phyloP scores from a whole-genome alignment of 2,888 invertebrate species.

The Bombylius discolor region DNA sequence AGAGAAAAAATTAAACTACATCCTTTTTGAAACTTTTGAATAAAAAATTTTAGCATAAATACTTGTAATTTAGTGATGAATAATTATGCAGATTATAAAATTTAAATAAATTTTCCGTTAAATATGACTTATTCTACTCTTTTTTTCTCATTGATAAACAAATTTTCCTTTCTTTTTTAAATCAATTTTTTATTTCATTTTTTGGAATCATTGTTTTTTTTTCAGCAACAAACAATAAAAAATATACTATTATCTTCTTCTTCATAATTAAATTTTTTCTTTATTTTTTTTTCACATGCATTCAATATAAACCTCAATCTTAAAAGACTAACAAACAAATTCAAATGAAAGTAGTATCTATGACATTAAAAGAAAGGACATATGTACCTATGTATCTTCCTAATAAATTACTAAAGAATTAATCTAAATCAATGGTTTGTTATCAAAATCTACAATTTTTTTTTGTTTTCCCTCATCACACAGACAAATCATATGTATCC shows the following conservation, averaged over 20 bases:
- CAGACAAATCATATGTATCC: not conserved
- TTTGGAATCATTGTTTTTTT: too few species aligned
- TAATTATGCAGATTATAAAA: not conserved
- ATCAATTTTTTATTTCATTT: too few species aligned
- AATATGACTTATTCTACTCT: conserved; percentile 1
- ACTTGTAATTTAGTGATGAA: too few species aligned
- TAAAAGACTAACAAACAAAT: not conserved
- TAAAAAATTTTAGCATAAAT: too few species aligned
- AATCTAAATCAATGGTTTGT: conserved; percentile 15
- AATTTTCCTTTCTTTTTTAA: too few species aligned
- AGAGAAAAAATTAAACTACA: too few species aligned
- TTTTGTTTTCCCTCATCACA: not conserved
- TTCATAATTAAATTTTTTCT: too few species aligned
- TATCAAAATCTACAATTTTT: conserved; percentile 2
- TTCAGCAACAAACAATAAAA: too few species aligned
- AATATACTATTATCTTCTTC: too few species aligned
- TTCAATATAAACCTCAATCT: too few species aligned
- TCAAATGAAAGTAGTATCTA: not conserved
- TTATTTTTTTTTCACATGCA: too few species aligned
- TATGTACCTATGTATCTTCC: not conserved
- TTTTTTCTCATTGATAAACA: not conserved
- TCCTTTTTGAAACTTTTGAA: too few species aligned
- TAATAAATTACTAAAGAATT: conserved; percentile 15
- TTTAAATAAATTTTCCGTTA: conserved; percentile 15
- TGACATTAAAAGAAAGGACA: not conserved